Evolutionary conservation across 2,797 vertebrate genomes (phyloP).

Genomic region (Dipus sagitta): DNA sequence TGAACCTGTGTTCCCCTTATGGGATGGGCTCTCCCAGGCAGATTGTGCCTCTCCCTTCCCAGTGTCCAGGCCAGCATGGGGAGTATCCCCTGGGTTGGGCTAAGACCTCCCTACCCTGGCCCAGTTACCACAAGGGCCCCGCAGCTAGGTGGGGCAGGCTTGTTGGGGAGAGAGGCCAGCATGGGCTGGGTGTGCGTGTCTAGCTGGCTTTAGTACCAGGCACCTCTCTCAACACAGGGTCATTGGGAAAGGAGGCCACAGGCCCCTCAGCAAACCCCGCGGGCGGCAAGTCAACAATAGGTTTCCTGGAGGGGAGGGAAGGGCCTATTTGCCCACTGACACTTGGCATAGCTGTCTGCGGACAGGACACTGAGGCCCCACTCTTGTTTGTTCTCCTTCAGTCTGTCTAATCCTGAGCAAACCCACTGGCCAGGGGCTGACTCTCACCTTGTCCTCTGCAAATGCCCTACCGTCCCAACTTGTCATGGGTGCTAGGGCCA

Average conservation of each 20-base stretch:
- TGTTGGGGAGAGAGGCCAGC: background rate
- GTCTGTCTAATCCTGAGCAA: slow-evolving; percentile 68
- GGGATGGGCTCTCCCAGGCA: rapidly evolving
- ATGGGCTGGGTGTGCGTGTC: background rate
- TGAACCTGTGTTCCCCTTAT: rapidly evolving
- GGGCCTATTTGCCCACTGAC: slow-evolving; percentile 62
- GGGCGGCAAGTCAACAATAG: slow-evolving; percentile 47
- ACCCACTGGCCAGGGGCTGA: background rate
- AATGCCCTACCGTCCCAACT: background rate
- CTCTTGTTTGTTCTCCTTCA: slow-evolving; percentile 50
- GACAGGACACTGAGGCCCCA: background rate
- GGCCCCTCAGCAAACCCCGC: slow-evolving; percentile 1
- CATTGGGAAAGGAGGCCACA: background rate
- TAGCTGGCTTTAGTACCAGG: background rate
- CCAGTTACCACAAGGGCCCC: background rate
- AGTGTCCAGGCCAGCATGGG: rapidly evolving
- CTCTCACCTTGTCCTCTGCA: background rate
- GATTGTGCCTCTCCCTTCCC: background rate
- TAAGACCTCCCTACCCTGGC: background rate
- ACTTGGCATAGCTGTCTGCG: background rate
- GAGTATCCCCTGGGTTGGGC: background rate
- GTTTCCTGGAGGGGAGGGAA: slow-evolving; percentile 75
- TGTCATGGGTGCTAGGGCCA: background rate
- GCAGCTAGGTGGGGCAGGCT: background rate
- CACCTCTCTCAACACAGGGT: background rate